Conservation (phyloP, 2,888 invertebrate genomes). For the Esperia sulphurella region DNA sequence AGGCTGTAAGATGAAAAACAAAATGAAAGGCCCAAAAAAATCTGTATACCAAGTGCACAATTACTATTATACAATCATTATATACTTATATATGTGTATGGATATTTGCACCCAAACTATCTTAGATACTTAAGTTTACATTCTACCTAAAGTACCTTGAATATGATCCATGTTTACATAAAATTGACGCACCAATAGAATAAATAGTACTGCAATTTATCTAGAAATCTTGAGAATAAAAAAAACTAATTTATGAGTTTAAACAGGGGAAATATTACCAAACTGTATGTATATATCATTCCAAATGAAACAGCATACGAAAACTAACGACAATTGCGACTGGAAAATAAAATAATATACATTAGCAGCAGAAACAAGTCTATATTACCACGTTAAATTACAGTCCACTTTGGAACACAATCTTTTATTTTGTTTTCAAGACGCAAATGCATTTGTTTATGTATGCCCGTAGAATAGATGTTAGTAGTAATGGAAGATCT, state of each 20-base stretch:
- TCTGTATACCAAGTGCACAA: slow-evolving; percentile 73
- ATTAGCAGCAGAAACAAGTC: too few species aligned
- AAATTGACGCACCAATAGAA: slow-evolving; percentile 14
- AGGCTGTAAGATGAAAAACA: slow-evolving; percentile 50
- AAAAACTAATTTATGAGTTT: too few species aligned
- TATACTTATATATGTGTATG: slow-evolving; percentile 33
- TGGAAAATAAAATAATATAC: too few species aligned
- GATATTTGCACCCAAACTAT: slow-evolving; percentile 43
- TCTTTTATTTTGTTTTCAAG: too few species aligned
- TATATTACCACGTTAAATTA: too few species aligned
- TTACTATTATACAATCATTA: slow-evolving; percentile 50
- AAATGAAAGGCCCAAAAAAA: slow-evolving; percentile 70
- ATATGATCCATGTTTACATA: slow-evolving; percentile 22
- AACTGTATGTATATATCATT: not conserved
- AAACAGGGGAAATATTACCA: not conserved
- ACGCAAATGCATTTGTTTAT: too few species aligned
- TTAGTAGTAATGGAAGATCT: too few species aligned
- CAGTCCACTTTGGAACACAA: too few species aligned
- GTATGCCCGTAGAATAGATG: too few species aligned
- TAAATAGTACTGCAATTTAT: slow-evolving; percentile 9
- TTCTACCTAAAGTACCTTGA: slow-evolving; percentile 15
- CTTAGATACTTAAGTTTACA: slow-evolving; percentile 29
- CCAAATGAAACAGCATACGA: too few species aligned
- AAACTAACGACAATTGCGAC: too few species aligned
- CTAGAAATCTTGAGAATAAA: slow-evolving; percentile 1